These are phyloP conservation scores for Alitta virens DNA, from an alignment of 2,888 invertebrate genomes.

Conservation along the genomic window DNA sequence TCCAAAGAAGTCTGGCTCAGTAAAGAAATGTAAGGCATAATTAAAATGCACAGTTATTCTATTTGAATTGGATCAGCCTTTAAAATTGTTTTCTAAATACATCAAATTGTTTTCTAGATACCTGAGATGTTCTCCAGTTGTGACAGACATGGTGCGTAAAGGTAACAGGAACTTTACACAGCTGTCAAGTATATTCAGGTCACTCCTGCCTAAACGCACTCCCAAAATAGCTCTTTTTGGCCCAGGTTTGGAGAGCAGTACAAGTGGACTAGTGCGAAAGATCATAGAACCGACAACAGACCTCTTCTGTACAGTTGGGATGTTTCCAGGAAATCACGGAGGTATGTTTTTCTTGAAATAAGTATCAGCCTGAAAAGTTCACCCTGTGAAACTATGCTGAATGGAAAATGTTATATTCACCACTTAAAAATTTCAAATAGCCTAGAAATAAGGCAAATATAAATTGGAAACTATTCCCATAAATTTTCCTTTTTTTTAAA, in stretches of 20 bases:
- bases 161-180: slow-evolving; percentile 19
- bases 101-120: slow-evolving; percentile 26
- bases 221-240: slow-evolving; percentile 30
- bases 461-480: too few species aligned
- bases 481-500: too few species aligned
- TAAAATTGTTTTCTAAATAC: too few species aligned
- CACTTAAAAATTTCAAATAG: too few species aligned
- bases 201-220: slow-evolving; percentile 24
- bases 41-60: too few species aligned
- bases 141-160: slow-evolving; percentile 10
- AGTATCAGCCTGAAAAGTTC: too few species aligned
- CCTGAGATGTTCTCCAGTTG: slow-evolving; percentile 25
- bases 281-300: slow-evolving; percentile 21
- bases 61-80: too few species aligned
- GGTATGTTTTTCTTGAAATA: too few species aligned
- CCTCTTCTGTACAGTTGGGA: slow-evolving; percentile 19
- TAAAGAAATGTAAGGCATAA: slow-evolving; percentile 55
- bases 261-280: slow-evolving; percentile 24
- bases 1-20: slow-evolving; percentile 43
- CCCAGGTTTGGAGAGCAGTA: slow-evolving; percentile 27
- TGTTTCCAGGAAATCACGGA: slow-evolving; percentile 28
- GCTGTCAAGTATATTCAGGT: slow-evolving; percentile 22
- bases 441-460: too few species aligned
- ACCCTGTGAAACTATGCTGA: too few species aligned
- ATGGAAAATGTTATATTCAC: too few species aligned